A percentile compares a stretch with the other conserved stretches of the same genome.
Conservation (phyloP, 2,113 vertebrate species). For the Tragelaphus buxtoni region DNA sequence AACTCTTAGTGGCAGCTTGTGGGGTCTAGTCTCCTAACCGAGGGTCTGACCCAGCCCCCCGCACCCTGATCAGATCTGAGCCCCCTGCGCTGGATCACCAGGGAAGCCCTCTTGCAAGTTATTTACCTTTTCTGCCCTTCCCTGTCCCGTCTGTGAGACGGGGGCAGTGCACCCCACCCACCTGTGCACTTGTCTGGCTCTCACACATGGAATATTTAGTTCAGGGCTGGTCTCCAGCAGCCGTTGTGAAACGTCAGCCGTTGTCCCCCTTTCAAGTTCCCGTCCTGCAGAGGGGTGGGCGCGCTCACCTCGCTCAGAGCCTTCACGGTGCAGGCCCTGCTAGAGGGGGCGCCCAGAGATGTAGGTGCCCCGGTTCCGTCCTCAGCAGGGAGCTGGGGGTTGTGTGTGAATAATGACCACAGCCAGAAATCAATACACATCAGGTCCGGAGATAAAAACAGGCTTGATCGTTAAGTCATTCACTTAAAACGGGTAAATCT, state of each 20-base stretch:
- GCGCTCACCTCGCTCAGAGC: neutral
- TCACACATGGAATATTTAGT: fast-evolving
- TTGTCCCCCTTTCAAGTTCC: neutral
- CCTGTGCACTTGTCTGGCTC: neutral
- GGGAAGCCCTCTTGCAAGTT: neutral
- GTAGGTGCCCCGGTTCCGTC: fast-evolving
- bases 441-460: neutral
- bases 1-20: neutral
- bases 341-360: fast-evolving
- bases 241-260: neutral
- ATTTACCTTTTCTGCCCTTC: fast-evolving
- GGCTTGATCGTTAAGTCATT: neutral
- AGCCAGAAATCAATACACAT: neutral
- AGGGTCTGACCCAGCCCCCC: neutral
- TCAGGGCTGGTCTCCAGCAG: neutral
- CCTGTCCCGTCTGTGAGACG: neutral
- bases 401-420: neutral
- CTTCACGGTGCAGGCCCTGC: neutral
- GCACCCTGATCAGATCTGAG: neutral
- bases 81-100: neutral
- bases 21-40: neutral
- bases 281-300: neutral
- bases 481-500: neutral
- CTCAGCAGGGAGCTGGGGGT: neutral
- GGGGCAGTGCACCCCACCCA: fast-evolving